Evolutionary conservation across 2,797 vertebrate genomes (phyloP), one percentile per base, ranked within the genome.

Genomic region (Centroberyx gerrardi): DNA sequence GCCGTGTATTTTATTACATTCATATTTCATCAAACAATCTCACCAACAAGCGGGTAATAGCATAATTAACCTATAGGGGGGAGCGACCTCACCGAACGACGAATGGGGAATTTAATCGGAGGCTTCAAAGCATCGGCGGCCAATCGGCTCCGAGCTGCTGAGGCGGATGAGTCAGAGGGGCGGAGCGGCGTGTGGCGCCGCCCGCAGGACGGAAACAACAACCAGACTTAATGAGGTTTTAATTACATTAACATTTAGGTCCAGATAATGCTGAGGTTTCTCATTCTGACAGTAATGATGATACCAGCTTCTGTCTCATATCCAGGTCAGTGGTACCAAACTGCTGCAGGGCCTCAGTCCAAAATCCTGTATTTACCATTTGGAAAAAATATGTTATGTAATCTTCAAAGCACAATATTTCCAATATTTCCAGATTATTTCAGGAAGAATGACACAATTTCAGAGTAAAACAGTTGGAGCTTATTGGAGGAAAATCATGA

Each of bases 1-100:
- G 90, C 74, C 82, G 78, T 77, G 78, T 86, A 78, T 85, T 90
- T 93, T 91, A 94, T 92, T 90, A 86, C 90, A 56, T 88, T 93
- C 93, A 90, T 92, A 91, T 93, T 93, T 94, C 88, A 95, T 94
- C 92, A 92, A 94, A 94, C 89, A 88, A 91, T 92, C 92, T 90
- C 87, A 83, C 84, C 93, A 93, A 92, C 93, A 89, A 88, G 84
- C 66, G 52, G 82, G 78, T 93, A 92, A 93, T 88, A 91, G 91
- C 87, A 91, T 92, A 87, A 93, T 94, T 95, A 93, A 93, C 93
- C 90, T 93, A 80, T 85, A 74, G 86, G 80, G 88, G 82, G 81
- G 74, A 72, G 75, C 40, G 68, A 68, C 87, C 74, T 83, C 67
- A 64, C 78, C 44, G 64, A 62, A 74, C 44, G 1, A n/a, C 73